A percentile compares a stretch with the other conserved stretches of the same genome.
Conservation (phyloP, 23 tunicate species). For the Trididemnum nubilum region DNA sequence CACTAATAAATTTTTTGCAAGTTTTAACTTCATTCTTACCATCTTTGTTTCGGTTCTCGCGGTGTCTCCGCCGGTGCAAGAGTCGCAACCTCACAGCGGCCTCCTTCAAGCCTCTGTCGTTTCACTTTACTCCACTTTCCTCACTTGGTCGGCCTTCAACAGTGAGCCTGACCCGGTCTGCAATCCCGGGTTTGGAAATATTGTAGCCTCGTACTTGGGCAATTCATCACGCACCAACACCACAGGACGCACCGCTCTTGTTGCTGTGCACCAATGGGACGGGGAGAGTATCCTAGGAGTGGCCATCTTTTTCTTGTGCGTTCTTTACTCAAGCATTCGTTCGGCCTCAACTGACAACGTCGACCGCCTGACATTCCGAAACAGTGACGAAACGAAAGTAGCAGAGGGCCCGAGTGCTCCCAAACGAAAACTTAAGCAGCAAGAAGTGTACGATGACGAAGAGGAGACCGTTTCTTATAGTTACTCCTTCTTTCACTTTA, state of each 20-base stretch:
- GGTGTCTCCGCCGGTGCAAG: conserved; percentile 81
- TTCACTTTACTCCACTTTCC: conserved; percentile 69
- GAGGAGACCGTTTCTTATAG: conserved; percentile 75
- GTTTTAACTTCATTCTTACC: conserved; percentile 81
- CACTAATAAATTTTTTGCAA: conserved; percentile 75
- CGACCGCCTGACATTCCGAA: conserved; percentile 52
- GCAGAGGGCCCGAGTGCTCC: background rate
- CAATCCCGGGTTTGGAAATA: conserved; percentile 67
- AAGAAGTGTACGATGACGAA: conserved; percentile 86
- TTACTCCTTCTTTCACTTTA: conserved; percentile 92
- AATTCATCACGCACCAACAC: background rate
- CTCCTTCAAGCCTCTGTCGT: conserved; percentile 88
- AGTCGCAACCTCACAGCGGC: conserved; percentile 84
- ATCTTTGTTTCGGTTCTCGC: conserved; percentile 76
- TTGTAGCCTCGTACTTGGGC: background rate
- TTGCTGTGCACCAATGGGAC: conserved; percentile 55
- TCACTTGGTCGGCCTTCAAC: conserved; percentile 97
- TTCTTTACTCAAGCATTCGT: conserved; percentile 70
- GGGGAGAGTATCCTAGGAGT: conserved; percentile 74
- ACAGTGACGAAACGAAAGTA: background rate
- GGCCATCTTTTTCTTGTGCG: conserved; percentile 79
- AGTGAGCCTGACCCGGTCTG: conserved; percentile 73
- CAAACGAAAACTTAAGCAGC: conserved; percentile 24
- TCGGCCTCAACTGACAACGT: conserved; percentile 49
- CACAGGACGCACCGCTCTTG: conserved; percentile 21